Evolutionary conservation across 2,113 vertebrate genomes (phyloP).

Genomic region (Phalacrocorax carbo): DNA sequence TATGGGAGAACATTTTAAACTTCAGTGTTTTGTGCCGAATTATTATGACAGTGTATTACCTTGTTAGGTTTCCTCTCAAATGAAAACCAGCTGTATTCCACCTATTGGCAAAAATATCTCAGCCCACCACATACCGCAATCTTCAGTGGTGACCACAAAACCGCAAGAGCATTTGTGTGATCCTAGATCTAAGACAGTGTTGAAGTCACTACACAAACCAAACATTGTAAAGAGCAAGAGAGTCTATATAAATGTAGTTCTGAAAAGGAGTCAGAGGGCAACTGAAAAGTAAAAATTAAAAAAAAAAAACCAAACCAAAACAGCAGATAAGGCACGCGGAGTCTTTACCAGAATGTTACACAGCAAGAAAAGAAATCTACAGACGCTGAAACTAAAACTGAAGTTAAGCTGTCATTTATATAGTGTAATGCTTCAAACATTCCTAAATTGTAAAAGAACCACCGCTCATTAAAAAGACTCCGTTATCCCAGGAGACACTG

Average conservation of each 20-base stretch:
- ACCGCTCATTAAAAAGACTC: slow-evolving; percentile 54
- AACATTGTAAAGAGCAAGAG: slow-evolving; percentile 81
- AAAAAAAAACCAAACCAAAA: not conserved
- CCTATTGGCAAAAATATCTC: slow-evolving; percentile 75
- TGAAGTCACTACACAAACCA: slow-evolving; percentile 83
- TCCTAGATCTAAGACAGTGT: slow-evolving; percentile 80
- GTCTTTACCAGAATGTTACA: slow-evolving; percentile 8
- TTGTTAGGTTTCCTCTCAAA: slow-evolving; percentile 70
- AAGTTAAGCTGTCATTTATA: slow-evolving; percentile 63
- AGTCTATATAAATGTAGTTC: slow-evolving; percentile 72
- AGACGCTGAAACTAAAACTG: slow-evolving; percentile 48
- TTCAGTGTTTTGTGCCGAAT: slow-evolving; percentile 43
- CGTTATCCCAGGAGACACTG: slow-evolving; percentile 52
- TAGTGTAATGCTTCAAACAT: slow-evolving; percentile 50
- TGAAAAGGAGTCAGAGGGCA: slow-evolving; percentile 69
- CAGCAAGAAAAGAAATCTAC: slow-evolving; percentile 7
- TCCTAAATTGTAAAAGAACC: slow-evolving; percentile 60
- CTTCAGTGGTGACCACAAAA: slow-evolving; percentile 79
- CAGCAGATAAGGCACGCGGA: slow-evolving; percentile 42
- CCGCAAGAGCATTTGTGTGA: slow-evolving; percentile 81
- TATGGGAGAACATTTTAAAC: slow-evolving; percentile 3
- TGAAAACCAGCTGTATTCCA: slow-evolving; percentile 80
- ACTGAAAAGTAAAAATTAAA: slow-evolving; percentile 18
- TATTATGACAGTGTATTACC: slow-evolving; percentile 64
- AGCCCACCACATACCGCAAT: slow-evolving; percentile 73